These are phyloP conservation scores for Suillia variegata DNA, from an alignment of 2,888 invertebrate species.

Conservation along the genomic window DNA sequence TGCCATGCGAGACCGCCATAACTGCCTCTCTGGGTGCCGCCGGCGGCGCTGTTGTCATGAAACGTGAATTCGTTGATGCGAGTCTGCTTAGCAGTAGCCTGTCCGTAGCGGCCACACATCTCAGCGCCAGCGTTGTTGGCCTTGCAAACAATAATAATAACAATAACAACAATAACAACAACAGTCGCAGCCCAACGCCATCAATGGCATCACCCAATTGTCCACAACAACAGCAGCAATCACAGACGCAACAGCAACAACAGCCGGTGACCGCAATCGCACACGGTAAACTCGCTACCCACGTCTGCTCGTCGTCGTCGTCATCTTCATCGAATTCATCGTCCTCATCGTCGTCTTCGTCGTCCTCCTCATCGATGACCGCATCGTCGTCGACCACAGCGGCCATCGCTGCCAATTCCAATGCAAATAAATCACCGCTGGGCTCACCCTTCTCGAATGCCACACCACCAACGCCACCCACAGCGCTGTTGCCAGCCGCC, in stretches of 20 bases:
- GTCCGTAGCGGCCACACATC: conserved; percentile 40
- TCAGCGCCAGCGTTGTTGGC: conserved; percentile 37
- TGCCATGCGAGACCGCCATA: conserved; percentile 61
- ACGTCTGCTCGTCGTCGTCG: conserved; percentile 31
- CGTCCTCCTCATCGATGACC: conserved; percentile 28
- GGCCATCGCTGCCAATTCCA: conserved; percentile 52
- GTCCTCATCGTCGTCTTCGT: conserved; percentile 39
- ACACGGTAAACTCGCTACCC: conserved; percentile 18
- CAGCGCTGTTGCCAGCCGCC: conserved; percentile 4
- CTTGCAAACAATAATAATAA: conserved; percentile 34
- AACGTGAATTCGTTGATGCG: conserved; percentile 59
- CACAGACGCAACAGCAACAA: conserved; percentile 26
- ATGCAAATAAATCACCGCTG: conserved; percentile 49
- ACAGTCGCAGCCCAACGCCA: conserved; percentile 21
- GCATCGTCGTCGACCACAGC: conserved; percentile 43
- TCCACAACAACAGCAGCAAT: conserved; percentile 26
- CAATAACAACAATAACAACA: too few species aligned
- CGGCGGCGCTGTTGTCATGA: conserved; percentile 48
- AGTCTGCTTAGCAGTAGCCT: conserved; percentile 44
- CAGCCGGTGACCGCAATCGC: conserved; percentile 25
- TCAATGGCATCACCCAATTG: conserved; percentile 34
- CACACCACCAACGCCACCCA: conserved; percentile 18
- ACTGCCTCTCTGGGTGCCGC: conserved; percentile 53
- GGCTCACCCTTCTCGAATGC: conserved; percentile 34
- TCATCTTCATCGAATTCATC: conserved; percentile 51